A percentile compares a stretch with the other conserved stretches of the same genome.
Conservation (phyloP, 2,797 vertebrate genomes). For the Hippocampus kuda region DNA sequence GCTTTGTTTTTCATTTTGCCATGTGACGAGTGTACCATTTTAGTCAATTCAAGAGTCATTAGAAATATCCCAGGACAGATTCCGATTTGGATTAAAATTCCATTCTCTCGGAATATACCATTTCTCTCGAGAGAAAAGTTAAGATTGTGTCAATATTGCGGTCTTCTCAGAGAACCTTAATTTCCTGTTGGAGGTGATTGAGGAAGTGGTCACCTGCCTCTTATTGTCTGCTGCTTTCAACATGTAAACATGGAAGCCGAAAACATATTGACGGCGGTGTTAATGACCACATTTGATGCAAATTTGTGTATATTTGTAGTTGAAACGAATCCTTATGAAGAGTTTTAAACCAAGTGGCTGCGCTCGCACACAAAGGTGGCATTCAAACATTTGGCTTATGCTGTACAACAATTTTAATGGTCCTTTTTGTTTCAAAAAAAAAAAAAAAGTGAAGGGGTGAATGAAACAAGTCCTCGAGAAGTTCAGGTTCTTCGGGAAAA, state of each 20-base stretch:
- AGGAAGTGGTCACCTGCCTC: conserved; percentile 67
- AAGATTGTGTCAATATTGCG: conserved; percentile 48
- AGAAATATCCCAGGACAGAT: neutral
- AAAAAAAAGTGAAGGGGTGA: too few relatives aligned
- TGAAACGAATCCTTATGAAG: neutral
- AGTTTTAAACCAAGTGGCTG: too few relatives aligned
- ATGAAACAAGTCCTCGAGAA: too few relatives aligned
- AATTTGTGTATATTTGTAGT: conserved; percentile 4
- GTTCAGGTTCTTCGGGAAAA: too few relatives aligned
- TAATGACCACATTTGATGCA: neutral
- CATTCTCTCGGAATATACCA: conserved; percentile 12
- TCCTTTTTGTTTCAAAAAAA: too few relatives aligned
- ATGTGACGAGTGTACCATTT: conserved; percentile 28
- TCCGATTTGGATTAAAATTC: conserved; percentile 3
- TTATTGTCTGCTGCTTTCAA: conserved; percentile 62
- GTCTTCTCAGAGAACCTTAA: conserved; percentile 55
- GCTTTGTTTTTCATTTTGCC: conserved; percentile 48
- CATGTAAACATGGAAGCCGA: conserved; percentile 57
- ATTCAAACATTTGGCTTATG: too few relatives aligned
- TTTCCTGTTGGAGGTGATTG: conserved; percentile 69
- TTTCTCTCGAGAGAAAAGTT: conserved; percentile 44
- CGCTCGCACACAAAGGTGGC: too few relatives aligned
- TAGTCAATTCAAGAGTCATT: conserved; percentile 4
- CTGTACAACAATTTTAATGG: too few relatives aligned
- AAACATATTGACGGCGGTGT: conserved; percentile 48